These are phyloP conservation scores for Chelonus formosanus DNA, from an alignment of 2,888 invertebrate species.

Conservation along the genomic window DNA sequence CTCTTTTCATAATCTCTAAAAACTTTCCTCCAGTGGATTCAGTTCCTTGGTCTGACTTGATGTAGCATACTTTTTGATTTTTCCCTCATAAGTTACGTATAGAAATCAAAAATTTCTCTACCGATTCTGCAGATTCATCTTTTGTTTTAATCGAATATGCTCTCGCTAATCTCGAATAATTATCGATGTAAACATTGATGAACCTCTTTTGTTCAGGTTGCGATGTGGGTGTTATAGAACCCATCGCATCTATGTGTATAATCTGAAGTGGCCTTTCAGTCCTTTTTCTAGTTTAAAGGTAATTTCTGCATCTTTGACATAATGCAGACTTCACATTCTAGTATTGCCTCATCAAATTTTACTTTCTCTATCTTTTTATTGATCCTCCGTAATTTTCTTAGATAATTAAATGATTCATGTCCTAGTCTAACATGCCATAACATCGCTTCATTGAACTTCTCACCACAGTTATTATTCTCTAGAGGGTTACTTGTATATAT, in stretches of 20 bases:
- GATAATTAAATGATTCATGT: conserved; percentile 41
- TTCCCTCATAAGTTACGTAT: conserved; percentile 41
- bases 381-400: conserved; percentile 42
- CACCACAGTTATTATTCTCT: background rate
- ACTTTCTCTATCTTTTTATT: conserved; percentile 36
- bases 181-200: conserved; percentile 39
- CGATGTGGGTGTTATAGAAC: conserved; percentile 38
- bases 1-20: conserved; percentile 28
- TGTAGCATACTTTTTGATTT: conserved; percentile 37
- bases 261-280: conserved; percentile 37
- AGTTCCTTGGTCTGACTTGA: conserved; percentile 37
- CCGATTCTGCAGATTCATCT: conserved; percentile 40
- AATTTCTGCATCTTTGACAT: conserved; percentile 43
- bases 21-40: conserved; percentile 37
- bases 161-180: conserved; percentile 40
- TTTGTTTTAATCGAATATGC: conserved; percentile 41
- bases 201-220: conserved; percentile 35
- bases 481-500: conserved; percentile 14
- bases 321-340: conserved; percentile 42
- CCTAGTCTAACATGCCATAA: conserved; percentile 41
- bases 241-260: conserved; percentile 40
- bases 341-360: conserved; percentile 44
- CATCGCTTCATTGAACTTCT: conserved; percentile 31
- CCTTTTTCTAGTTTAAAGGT: conserved; percentile 35
- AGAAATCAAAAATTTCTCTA: conserved; percentile 41